Conservation (phyloP, 2,888 invertebrate species). For the Mamestra brassicae region DNA sequence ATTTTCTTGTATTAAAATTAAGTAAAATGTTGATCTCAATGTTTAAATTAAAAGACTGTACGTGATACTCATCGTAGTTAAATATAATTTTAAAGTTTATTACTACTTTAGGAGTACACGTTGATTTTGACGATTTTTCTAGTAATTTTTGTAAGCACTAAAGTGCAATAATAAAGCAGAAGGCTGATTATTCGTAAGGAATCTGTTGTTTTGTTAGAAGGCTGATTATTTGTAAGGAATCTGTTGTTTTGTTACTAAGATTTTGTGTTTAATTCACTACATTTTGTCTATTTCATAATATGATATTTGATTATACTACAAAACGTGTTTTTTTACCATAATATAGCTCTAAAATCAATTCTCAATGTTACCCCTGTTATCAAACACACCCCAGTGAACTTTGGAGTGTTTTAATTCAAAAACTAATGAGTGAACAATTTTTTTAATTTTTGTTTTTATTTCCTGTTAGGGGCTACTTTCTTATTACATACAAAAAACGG, state of each 20-base stretch:
- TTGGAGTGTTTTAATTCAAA: conserved; percentile 8
- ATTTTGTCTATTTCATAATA: conserved; percentile 3
- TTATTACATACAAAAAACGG: conserved; percentile 10
- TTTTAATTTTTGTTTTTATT: conserved; percentile 14
- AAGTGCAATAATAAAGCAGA: neutral
- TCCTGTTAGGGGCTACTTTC: conserved; percentile 5
- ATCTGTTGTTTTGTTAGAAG: conserved; percentile 13
- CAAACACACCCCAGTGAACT: conserved; percentile 12
- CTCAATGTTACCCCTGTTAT: conserved; percentile 16
- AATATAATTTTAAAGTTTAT: too few relatives aligned
- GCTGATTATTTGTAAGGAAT: conserved; percentile 13
- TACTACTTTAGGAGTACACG: too few relatives aligned
- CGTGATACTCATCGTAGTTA: too few relatives aligned
- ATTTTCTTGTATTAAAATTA: too few relatives aligned
- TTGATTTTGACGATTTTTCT: too few relatives aligned
- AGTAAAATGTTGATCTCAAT: too few relatives aligned
- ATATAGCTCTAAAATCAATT: conserved; percentile 16
- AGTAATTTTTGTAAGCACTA: too few relatives aligned
- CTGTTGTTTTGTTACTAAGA: conserved; percentile 13
- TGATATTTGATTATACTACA: conserved; percentile 1
- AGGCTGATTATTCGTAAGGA: conserved; percentile 12
- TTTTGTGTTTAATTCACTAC: neutral
- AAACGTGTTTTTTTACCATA: conserved; percentile 16
- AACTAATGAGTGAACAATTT: conserved; percentile 15
- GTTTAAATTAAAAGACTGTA: too few relatives aligned